These are phyloP conservation scores for Pseudochirops cupreus DNA, from an alignment of 2,797 vertebrate species.

Conservation along the genomic window DNA sequence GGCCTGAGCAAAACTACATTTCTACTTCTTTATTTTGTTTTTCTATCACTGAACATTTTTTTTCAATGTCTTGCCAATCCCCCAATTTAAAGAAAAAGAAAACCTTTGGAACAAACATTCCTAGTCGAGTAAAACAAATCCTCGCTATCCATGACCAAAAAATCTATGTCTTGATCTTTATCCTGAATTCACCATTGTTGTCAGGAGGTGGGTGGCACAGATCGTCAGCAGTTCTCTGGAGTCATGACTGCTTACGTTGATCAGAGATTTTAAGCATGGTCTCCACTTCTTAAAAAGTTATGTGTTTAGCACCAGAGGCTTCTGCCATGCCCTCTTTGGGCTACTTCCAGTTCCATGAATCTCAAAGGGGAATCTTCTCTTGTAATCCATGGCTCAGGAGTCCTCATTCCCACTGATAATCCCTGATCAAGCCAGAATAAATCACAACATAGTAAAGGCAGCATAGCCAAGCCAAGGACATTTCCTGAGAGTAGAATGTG, in stretches of 20 bases:
- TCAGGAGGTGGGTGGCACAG: neutral
- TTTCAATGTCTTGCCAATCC: neutral
- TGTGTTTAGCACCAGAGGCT: neutral
- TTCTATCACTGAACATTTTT: neutral
- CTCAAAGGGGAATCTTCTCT: neutral
- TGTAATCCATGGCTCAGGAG: neutral
- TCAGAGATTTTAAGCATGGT: neutral
- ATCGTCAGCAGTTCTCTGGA: neutral
- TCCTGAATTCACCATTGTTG: neutral
- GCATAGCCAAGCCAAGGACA: neutral
- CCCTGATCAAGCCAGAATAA: neutral
- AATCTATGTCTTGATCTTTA: neutral
- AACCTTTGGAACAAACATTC: neutral
- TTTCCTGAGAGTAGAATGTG: neutral
- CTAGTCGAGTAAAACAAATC: neutral
- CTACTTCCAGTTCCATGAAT: neutral
- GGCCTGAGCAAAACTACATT: neutral
- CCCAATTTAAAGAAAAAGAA: neutral
- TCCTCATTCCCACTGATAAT: neutral
- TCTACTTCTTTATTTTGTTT: neutral
- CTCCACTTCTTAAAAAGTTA: neutral
- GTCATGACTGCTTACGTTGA: neutral
- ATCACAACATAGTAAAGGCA: neutral
- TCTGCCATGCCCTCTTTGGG: neutral
- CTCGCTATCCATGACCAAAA: neutral